phyloP scores from a whole-genome alignment of 2,797 vertebrate genomes.

The Steatocranus sp. region DNA sequence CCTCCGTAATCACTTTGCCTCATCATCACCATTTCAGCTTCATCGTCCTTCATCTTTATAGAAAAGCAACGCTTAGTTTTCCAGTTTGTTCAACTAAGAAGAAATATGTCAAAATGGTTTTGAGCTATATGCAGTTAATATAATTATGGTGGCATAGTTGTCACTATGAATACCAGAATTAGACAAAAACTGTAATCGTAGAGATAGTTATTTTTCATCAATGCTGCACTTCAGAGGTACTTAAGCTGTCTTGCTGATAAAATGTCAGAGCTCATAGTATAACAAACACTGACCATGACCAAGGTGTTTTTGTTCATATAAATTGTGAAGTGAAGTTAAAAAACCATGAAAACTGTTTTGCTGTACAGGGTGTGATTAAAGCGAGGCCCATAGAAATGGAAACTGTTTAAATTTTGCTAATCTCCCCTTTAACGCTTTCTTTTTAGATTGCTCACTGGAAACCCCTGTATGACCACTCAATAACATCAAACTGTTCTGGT shows the following conservation, averaged over 20 bases:
- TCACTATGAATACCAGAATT: neutral
- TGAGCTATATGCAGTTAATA: neutral
- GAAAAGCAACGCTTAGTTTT: neutral
- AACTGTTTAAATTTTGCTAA: neutral
- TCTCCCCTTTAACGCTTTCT: neutral
- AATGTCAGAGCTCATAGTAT: neutral
- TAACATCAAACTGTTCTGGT: neutral
- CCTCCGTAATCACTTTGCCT: neutral
- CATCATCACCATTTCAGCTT: neutral
- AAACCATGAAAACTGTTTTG: fast-evolving
- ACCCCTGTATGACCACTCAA: neutral
- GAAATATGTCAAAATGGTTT: neutral
- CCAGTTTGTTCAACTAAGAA: neutral
- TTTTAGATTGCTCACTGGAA: neutral
- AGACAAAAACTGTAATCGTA: neutral
- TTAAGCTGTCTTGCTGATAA: neutral
- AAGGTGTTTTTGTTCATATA: neutral
- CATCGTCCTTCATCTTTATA: neutral
- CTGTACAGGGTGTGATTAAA: neutral
- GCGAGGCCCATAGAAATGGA: neutral
- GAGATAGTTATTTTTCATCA: neutral
- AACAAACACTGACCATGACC: neutral
- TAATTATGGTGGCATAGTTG: neutral
- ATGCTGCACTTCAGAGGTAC: neutral
- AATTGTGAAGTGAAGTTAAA: neutral